phyloP scores from a whole-genome alignment of 2,113 vertebrate species.

The Varanus komodoensis region DNA sequence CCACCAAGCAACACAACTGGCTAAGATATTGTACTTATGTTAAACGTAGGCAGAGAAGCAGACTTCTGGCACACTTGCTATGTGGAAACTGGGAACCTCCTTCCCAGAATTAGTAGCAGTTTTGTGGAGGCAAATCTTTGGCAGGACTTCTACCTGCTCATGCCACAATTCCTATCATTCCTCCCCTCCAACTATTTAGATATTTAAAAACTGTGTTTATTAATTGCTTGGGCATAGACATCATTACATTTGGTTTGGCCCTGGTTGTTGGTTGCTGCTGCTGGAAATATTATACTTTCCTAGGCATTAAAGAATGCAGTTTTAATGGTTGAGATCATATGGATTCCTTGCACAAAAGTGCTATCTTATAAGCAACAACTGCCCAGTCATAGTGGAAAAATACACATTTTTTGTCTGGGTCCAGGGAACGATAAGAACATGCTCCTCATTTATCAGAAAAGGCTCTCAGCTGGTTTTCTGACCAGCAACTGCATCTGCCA shows the following conservation, averaged over 20 bases:
- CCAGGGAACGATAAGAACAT: background rate
- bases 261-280: background rate
- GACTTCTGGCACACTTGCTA: no score
- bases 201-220: background rate
- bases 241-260: background rate
- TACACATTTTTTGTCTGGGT: rapidly evolving
- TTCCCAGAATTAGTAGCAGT: no score
- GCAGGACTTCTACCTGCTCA: no score
- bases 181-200: no score
- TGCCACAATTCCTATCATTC: no score
- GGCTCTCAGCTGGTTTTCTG: rapidly evolving
- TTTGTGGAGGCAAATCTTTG: no score
- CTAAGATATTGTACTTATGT: no score
- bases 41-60: no score
- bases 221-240: background rate
- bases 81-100: no score
- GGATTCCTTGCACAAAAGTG: background rate
- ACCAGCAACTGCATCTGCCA: rapidly evolving
- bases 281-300: background rate
- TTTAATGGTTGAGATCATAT: background rate
- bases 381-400: background rate
- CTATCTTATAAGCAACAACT: background rate
- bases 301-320: background rate
- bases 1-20: no score
- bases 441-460: background rate